Conservation (phyloP, 2,113 vertebrate species). For the Nansenia antarctica region DNA sequence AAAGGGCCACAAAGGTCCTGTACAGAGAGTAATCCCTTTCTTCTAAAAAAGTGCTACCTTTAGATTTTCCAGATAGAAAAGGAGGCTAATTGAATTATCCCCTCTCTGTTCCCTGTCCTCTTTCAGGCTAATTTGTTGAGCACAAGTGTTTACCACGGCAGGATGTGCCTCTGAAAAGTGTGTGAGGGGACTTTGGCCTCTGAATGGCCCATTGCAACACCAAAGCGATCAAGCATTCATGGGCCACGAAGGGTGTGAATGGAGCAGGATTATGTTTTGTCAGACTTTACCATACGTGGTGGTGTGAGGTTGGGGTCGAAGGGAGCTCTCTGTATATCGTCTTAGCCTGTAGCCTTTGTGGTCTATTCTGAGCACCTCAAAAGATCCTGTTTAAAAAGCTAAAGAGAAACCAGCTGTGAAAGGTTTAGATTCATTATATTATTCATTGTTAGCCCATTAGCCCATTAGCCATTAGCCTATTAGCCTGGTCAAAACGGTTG, state of each 20-base stretch:
- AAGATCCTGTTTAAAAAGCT: slow-evolving; percentile 67
- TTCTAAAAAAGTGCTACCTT: slow-evolving; percentile 76
- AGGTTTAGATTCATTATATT: slow-evolving; percentile 47
- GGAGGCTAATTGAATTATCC: slow-evolving; percentile 91
- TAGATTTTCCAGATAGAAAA: slow-evolving; percentile 72
- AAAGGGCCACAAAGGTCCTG: slow-evolving; percentile 80
- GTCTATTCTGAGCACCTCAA: slow-evolving; percentile 84
- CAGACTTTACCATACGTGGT: slow-evolving; percentile 67
- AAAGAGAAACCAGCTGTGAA: slow-evolving; percentile 48
- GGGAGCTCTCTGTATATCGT: slow-evolving; percentile 79
- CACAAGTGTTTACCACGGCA: slow-evolving; percentile 90
- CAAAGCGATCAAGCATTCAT: slow-evolving; percentile 93
- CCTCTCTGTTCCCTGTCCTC: slow-evolving; percentile 63
- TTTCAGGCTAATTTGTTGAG: slow-evolving; percentile 83
- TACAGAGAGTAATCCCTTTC: slow-evolving; percentile 81
- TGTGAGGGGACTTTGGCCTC: slow-evolving; percentile 79
- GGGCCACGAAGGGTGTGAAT: slow-evolving; percentile 79
- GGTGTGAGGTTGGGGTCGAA: slow-evolving; percentile 74
- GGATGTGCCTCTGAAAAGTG: slow-evolving; percentile 72
- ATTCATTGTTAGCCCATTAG: slow-evolving; percentile 47
- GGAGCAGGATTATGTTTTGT: slow-evolving; percentile 87
- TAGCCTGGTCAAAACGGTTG: slow-evolving; percentile 37
- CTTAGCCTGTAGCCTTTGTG: slow-evolving; percentile 78
- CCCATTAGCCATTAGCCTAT: too few species aligned
- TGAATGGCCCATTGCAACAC: slow-evolving; percentile 88